Percentiles rank a stretch among this genome's conserved stretches.
These are phyloP conservation scores for Entelurus aequoreus DNA, from an alignment of 2,113 vertebrate species.

Conservation along the genomic window DNA sequence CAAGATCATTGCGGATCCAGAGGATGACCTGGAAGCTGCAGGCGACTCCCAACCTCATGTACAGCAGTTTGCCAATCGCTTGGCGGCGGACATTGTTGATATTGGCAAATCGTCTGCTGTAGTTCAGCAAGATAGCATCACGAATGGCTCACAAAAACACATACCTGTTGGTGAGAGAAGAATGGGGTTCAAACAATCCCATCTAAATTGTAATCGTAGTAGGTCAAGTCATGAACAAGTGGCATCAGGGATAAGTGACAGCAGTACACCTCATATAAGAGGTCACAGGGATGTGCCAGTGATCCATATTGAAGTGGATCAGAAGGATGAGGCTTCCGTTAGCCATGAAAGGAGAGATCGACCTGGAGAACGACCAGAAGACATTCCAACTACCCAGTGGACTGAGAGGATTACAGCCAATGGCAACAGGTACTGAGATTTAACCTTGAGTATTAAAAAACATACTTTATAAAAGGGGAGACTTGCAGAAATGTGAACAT, in stretches of 20 bases:
- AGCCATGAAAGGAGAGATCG: slow-evolving; percentile 35
- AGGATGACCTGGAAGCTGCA: slow-evolving; percentile 66
- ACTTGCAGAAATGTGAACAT: too few relatives aligned
- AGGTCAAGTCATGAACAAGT: slow-evolving; percentile 58
- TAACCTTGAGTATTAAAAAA: neutral
- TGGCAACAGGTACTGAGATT: slow-evolving; percentile 67
- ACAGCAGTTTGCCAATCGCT: slow-evolving; percentile 75
- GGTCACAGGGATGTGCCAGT: slow-evolving; percentile 85
- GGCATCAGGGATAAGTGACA: slow-evolving; percentile 25
- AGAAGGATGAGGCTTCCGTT: slow-evolving; percentile 66
- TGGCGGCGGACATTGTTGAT: slow-evolving; percentile 77
- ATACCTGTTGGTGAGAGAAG: slow-evolving; percentile 64
- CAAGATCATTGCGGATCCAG: slow-evolving; percentile 84
- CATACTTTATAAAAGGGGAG: neutral
- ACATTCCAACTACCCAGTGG: slow-evolving; percentile 45
- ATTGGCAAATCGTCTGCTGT: slow-evolving; percentile 73
- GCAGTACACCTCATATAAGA: slow-evolving; percentile 21
- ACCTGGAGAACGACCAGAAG: slow-evolving; percentile 52
- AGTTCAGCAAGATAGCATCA: slow-evolving; percentile 66
- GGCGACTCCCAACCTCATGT: slow-evolving; percentile 71
- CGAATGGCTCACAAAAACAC: slow-evolving; percentile 55
- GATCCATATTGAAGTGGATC: slow-evolving; percentile 93
- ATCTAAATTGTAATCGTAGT: slow-evolving; percentile 40
- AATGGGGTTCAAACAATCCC: slow-evolving; percentile 54
- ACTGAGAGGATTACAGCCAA: slow-evolving; percentile 30